phyloP scores from a whole-genome alignment of 2,888 invertebrate species.

The Coelopa pilipes region DNA sequence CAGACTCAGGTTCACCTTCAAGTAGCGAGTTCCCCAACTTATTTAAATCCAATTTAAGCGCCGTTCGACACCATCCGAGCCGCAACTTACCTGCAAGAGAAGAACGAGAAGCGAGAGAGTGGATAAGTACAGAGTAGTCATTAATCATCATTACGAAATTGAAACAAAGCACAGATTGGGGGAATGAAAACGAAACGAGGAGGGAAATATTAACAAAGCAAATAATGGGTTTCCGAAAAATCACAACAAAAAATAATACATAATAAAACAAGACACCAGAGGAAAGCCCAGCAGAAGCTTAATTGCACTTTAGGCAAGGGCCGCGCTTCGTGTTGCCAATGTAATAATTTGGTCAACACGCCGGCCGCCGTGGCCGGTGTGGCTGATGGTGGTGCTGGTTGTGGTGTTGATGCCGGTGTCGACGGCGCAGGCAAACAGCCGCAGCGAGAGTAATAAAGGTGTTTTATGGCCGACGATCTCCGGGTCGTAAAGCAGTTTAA shows the following conservation, averaged over 20 bases:
- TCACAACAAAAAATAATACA: background rate
- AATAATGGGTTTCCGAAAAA: conserved; percentile 7
- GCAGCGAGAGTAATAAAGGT: background rate
- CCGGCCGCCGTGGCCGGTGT: background rate
- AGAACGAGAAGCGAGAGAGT: background rate
- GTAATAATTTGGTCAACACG: background rate
- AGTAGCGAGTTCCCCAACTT: background rate
- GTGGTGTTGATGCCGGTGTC: too few species aligned
- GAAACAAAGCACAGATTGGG: background rate
- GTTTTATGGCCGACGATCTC: background rate
- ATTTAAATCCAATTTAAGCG: background rate
- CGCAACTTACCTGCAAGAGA: background rate
- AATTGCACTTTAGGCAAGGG: too few species aligned
- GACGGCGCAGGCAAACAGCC: background rate
- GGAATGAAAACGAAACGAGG: background rate
- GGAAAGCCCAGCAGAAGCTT: background rate
- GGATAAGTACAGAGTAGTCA: background rate
- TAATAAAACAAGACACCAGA: background rate
- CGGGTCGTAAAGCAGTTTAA: background rate
- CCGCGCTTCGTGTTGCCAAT: background rate
- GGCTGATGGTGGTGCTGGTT: too few species aligned
- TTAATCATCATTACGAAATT: conserved; percentile 15
- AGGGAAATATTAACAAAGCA: background rate
- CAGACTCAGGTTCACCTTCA: background rate
- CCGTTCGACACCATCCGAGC: background rate